These are phyloP conservation scores for Sylvilagus bachmani DNA, from an alignment of 2,113 vertebrate species.

Conservation along the genomic window DNA sequence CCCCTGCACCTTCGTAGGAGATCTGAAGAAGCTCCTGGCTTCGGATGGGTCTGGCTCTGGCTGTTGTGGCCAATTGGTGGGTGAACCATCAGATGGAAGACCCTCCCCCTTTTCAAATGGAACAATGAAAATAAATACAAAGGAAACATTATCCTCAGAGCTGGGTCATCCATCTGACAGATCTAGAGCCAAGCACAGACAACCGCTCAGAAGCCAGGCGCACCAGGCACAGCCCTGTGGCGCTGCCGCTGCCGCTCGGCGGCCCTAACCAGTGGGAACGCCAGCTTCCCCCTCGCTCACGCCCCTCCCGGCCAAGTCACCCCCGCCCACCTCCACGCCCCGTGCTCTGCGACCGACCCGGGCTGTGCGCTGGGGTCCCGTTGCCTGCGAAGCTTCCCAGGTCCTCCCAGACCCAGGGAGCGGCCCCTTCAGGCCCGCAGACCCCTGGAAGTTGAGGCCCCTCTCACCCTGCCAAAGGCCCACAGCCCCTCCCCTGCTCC, in stretches of 20 bases:
- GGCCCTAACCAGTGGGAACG: no score
- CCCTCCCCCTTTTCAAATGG: no score
- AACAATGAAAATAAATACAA: not conserved
- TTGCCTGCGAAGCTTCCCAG: not conserved
- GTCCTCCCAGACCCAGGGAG: no score
- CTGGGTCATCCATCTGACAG: not conserved
- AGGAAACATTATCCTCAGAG: not conserved
- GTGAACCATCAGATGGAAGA: no score
- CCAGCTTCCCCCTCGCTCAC: not conserved
- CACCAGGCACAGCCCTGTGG: not conserved
- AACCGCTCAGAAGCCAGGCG: not conserved
- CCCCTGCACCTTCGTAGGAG: no score
- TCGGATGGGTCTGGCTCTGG: no score
- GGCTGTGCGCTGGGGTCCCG: not conserved
- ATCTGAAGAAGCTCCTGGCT: no score
- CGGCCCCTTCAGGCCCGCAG: no score
- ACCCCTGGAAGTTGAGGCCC: not conserved
- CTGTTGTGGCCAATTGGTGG: no score
- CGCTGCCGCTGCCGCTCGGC: no score
- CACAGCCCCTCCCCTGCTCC: conserved; percentile 61
- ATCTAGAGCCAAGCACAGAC: not conserved
- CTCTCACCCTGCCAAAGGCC: not conserved
- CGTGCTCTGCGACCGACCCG: rapidly evolving
- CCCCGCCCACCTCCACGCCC: not conserved
- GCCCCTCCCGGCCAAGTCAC: no score